Base-by-base conservation (phyloP, 2,888 invertebrate genomes). In the Heterodera filipjevi region DNA sequence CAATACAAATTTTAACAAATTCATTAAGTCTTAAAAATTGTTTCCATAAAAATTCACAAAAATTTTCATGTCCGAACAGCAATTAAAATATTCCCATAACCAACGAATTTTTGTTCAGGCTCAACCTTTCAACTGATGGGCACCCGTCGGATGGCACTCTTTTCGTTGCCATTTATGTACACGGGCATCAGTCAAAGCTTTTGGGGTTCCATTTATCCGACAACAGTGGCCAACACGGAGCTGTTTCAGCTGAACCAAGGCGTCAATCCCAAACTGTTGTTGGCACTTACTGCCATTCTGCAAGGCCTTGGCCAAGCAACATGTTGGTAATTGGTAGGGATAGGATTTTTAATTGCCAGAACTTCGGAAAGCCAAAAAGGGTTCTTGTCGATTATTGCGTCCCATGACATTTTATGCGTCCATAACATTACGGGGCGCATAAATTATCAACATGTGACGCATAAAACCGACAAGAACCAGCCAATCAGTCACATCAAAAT, bases 241-340 rank as follows among this genome's bases (percentile, higher is more conserved):
- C 19, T 75, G 32, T 75, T 75, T 33, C 75, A 75, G 46, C 14
- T 64, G 19, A 78, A 71, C 44, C 71, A 76, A 46, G 78, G 68
- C 14, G 12, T 68, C 35, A 78, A 79, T 35, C 75, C 81, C 5
- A 78, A 79, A n/a, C 22, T 72, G 27, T 33, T 82, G 30, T 33
- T 81, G 49, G 81, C 81, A 30, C 76, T 81, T n/a, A 82, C 76
- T 46, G 76, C 46, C 46, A 81, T 81, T 12, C 30, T 74, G 10
- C 73, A 74, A 30, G 81, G 81, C 33, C 10, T 76, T n/a, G 81
- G 81, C 0, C 81, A 81, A 30, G 70, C 66, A 19, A 27, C 70
- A 44, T 75, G 81, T 81, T 33, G 27, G 49, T 71, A n/a, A 5
- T 6, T 71, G 32, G 5, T 10, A 35, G n/a, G n/a, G n/a, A n/a